Conservation (phyloP, 1,140 invertebrate species). For the Cheumatopsyche charites region DNA sequence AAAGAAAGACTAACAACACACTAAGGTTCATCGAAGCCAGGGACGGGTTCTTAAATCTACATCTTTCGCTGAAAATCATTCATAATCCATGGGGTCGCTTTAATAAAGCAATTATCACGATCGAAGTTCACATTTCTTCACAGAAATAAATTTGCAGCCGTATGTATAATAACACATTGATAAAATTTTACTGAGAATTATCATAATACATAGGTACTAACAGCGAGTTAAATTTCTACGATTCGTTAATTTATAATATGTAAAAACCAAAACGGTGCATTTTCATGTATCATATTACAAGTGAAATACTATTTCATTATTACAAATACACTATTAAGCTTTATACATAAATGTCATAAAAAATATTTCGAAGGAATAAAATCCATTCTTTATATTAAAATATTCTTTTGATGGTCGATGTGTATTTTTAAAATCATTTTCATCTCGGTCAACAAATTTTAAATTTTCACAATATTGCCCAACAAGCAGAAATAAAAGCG, state of each 20-base stretch:
- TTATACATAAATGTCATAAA: slow-evolving; percentile 26
- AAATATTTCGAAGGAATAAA: slow-evolving; percentile 27
- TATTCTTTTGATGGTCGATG: slow-evolving; percentile 21
- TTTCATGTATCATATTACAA: not conserved
- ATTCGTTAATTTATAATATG: too few relatives aligned
- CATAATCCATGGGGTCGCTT: slow-evolving; percentile 13
- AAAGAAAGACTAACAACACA: too few relatives aligned
- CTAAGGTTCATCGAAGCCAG: slow-evolving; percentile 7
- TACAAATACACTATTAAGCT: slow-evolving; percentile 19
- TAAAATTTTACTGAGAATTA: too few relatives aligned
- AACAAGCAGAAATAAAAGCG: too few relatives aligned
- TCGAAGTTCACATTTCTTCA: not conserved
- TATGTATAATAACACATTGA: too few relatives aligned
- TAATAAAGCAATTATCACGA: slow-evolving; percentile 4
- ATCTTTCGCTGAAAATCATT: slow-evolving; percentile 7
- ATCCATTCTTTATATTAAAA: slow-evolving; percentile 27
- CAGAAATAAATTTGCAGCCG: too few relatives aligned
- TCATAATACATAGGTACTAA: too few relatives aligned
- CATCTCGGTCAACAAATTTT: too few relatives aligned
- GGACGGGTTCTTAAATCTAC: slow-evolving; percentile 14
- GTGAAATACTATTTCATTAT: not conserved
- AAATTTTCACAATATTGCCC: too few relatives aligned
- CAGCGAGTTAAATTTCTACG: too few relatives aligned
- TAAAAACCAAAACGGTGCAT: too few relatives aligned
- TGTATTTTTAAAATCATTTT: not conserved